These are phyloP conservation scores for Xylota segnis DNA, from an alignment of 2,888 invertebrate species.

Conservation along the genomic window DNA sequence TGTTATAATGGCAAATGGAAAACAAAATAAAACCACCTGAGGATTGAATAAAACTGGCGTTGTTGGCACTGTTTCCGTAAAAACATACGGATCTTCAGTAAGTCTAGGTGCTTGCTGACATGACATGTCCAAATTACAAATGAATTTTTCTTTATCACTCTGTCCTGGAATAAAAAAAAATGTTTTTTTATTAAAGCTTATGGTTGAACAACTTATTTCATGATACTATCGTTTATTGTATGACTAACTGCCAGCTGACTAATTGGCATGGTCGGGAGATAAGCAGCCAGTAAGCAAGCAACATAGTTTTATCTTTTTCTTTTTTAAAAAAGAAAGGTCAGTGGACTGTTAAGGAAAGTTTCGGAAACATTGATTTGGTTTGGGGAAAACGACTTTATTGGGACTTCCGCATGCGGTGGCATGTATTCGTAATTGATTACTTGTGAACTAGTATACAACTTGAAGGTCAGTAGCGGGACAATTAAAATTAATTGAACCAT, in stretches of 20 bases:
- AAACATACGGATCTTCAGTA: constrained; percentile 85
- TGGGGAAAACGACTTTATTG: no score
- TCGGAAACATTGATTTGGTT: no score
- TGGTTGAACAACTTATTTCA: neutral
- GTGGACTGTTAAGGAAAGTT: neutral
- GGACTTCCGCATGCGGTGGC: no score
- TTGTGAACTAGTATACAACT: neutral
- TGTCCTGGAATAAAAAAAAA: constrained; percentile 37
- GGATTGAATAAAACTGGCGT: constrained; percentile 84
- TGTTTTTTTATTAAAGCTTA: neutral
- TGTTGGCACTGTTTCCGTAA: constrained; percentile 84
- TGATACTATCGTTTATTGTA: neutral
- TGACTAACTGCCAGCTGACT: constrained; percentile 5
- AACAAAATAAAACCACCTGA: constrained; percentile 80
- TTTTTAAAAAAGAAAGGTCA: neutral
- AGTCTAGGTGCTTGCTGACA: constrained; percentile 84
- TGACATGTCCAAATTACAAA: constrained; percentile 83
- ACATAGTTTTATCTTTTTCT: neutral
- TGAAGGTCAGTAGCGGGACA: neutral
- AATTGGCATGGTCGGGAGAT: neutral
- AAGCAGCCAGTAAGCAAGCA: neutral
- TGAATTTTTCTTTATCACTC: constrained; percentile 48
- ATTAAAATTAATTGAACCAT: neutral
- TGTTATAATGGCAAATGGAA: neutral
- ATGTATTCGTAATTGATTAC: no score